These are phyloP conservation scores for Sinodicranocentrus sp. DNA, from an alignment of 2,888 invertebrate species.

Conservation along the genomic window DNA sequence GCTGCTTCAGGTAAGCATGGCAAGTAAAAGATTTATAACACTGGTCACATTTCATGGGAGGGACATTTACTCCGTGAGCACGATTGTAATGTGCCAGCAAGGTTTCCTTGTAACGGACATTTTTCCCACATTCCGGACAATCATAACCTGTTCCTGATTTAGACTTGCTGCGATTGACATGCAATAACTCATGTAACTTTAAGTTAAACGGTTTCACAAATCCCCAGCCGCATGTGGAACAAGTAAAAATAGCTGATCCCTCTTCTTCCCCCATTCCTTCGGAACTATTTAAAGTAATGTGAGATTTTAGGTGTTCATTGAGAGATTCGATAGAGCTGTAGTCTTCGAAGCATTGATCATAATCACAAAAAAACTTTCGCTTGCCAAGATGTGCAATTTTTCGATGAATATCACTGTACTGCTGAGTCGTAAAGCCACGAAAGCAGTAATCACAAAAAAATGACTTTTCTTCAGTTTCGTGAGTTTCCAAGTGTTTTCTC, in stretches of 20 bases:
- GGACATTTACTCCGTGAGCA: conserved; percentile 6
- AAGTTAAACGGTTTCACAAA: conserved; percentile 11
- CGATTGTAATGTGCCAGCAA: conserved; percentile 27
- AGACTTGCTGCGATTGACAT: conserved; percentile 24
- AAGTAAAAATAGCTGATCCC: not conserved
- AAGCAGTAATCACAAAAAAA: conserved; percentile 32
- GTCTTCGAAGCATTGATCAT: conserved; percentile 12
- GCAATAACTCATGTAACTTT: conserved; percentile 8
- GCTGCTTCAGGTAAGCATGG: not conserved
- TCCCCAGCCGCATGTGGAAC: conserved; percentile 4
- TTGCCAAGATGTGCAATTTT: conserved; percentile 8
- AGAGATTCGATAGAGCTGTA: not conserved
- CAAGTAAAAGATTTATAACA: not conserved
- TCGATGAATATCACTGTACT: conserved; percentile 26
- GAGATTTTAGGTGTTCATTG: conserved; percentile 7
- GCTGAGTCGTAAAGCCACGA: conserved; percentile 17
- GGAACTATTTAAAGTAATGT: not conserved
- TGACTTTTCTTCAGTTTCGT: conserved; percentile 13
- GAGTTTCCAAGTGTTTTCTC: conserved; percentile 9
- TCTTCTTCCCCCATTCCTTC: conserved; percentile 1
- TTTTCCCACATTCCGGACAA: conserved; percentile 17
- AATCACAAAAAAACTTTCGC: not conserved
- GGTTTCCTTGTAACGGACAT: conserved; percentile 11
- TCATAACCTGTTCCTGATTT: conserved; percentile 7
- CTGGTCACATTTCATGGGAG: conserved; percentile 2